Evolutionary conservation across 2,113 vertebrate species (phyloP).

Genomic region (Dasyurus viverrinus): DNA sequence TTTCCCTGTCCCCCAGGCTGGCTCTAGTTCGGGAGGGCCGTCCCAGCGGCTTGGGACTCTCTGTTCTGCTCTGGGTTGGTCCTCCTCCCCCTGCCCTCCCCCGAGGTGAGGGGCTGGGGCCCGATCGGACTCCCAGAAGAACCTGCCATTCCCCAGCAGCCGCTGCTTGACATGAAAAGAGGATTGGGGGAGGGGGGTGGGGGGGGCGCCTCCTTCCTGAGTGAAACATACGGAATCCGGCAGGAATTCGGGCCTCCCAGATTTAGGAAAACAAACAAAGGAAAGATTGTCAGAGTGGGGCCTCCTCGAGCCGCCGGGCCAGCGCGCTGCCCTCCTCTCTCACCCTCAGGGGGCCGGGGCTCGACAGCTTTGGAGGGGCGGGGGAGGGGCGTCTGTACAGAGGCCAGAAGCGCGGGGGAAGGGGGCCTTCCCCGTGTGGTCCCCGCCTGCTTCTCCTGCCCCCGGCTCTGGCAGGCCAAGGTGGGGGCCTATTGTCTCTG

Average conservation of each 20-base stretch:
- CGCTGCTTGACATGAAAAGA: conserved; percentile 51
- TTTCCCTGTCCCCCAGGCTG: conserved; percentile 58
- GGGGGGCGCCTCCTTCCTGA: conserved; percentile 71
- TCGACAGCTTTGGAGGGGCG: conserved; percentile 61
- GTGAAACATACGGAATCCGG: conserved; percentile 80
- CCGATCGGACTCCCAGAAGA: conserved; percentile 65
- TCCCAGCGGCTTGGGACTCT: conserved; percentile 61
- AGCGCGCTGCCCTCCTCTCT: conserved; percentile 66
- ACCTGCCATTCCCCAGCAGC: conserved; percentile 79
- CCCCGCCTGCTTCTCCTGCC: conserved; percentile 61
- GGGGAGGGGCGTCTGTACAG: background rate
- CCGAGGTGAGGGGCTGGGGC: conserved; percentile 36
- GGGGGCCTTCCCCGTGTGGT: conserved; percentile 65
- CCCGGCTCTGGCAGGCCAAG: conserved; percentile 1
- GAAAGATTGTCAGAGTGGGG: conserved; percentile 81
- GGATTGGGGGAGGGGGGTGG: conserved; percentile 34
- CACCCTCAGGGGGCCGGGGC: conserved; percentile 71
- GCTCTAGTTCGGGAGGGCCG: conserved; percentile 4
- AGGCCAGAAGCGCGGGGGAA: background rate
- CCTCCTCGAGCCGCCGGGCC: conserved; percentile 68
- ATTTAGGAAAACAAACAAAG: conserved; percentile 78
- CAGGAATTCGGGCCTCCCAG: conserved; percentile 78
- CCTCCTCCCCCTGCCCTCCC: conserved; percentile 38
- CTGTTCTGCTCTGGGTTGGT: background rate
- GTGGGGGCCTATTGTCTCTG: background rate